Percentiles rank a stretch among this genome's conserved stretches.
Evolutionary conservation across 1,140 invertebrate genomes (phyloP).

Genomic region (honey bee (Apis mellifera)): Amel_HAv3.1 CM009936.2:12752501-12753000

Average conservation of each 20-base stretch:
- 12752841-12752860: background rate
- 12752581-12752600: background rate
- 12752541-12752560: background rate
- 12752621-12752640: background rate
- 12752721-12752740: background rate
- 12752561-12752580: background rate
- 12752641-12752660: background rate
- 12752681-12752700: no score
- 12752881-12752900: slow-evolving; percentile 10
- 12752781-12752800: no score
- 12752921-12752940: background rate
- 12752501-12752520: background rate
- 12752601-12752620: background rate
- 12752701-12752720: no score
- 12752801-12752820: background rate
- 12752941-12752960: background rate
- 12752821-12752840: background rate
- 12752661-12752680: background rate
- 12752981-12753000: background rate
- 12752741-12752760: background rate
- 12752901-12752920: background rate
- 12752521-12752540: background rate
- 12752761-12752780: background rate
- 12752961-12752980: slow-evolving; percentile 27
- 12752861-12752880: background rate